A percentile compares a stretch with the other conserved stretches of the same genome.
phyloP scores from a whole-genome alignment of 2,888 invertebrate species.

The Rhagonycha fulva region DNA sequence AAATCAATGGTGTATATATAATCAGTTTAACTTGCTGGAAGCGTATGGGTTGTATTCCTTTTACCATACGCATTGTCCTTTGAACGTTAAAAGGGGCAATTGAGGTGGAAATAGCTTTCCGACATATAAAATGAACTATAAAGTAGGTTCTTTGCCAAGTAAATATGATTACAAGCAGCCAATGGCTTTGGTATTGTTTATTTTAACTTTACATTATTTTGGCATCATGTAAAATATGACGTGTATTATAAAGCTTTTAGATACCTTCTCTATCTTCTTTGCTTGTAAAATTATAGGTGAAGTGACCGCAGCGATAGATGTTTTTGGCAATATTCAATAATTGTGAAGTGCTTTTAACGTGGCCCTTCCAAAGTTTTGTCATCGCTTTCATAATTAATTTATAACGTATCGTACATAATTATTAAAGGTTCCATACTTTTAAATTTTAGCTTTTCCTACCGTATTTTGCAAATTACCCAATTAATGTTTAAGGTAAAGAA shows the following conservation, averaged over 20 bases:
- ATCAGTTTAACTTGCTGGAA: conserved; percentile 50
- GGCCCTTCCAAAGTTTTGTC: conserved; percentile 29
- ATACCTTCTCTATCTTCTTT: conserved; percentile 7
- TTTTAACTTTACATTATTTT: conserved; percentile 38
- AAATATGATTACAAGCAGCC: conserved; percentile 52
- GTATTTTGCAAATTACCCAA: conserved; percentile 17
- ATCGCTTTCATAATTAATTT: conserved; percentile 32
- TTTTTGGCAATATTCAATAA: not conserved
- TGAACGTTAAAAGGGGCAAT: conserved; percentile 51
- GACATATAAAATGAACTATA: conserved; percentile 51
- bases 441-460: conserved; percentile 18
- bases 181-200: conserved; percentile 50
- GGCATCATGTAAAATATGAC: conserved; percentile 21
- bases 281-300: conserved; percentile 3
- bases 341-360: not conserved
- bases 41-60: conserved; percentile 52
- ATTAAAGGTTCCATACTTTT: conserved; percentile 23
- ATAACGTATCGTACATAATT: conserved; percentile 13
- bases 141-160: conserved; percentile 50
- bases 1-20: conserved; percentile 49
- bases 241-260: conserved; percentile 27
- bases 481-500: conserved; percentile 19
- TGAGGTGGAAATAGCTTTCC: conserved; percentile 50
- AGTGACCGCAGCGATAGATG: not conserved
- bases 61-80: conserved; percentile 53